phyloP scores from a whole-genome alignment of 2,888 invertebrate species.

The Meteorus colon region DNA sequence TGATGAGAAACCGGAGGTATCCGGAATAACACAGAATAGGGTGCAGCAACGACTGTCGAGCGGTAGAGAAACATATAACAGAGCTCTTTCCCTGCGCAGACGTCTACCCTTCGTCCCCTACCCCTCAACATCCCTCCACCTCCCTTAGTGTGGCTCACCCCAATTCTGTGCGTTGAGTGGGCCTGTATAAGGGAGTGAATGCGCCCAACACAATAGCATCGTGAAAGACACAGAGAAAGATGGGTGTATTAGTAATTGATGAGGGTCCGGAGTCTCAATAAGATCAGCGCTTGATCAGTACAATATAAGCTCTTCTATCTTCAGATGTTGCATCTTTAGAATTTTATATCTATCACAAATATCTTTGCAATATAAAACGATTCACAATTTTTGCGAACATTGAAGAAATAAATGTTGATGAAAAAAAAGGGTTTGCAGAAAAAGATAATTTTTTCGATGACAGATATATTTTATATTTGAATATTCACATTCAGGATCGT shows the following conservation, averaged over 20 bases:
- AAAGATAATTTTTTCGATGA: too few species aligned
- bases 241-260: slow-evolving; percentile 35
- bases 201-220: slow-evolving; percentile 29
- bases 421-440: too few species aligned
- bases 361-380: too few species aligned
- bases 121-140: slow-evolving; percentile 41
- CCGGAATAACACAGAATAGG: slow-evolving; percentile 42
- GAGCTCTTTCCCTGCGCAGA: slow-evolving; percentile 33
- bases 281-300: slow-evolving; percentile 14
- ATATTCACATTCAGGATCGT: too few species aligned
- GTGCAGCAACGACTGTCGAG: slow-evolving; percentile 58
- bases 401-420: too few species aligned
- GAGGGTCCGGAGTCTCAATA: slow-evolving; percentile 30
- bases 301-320: too few species aligned
- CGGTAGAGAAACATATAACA: slow-evolving; percentile 48
- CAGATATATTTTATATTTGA: too few species aligned
- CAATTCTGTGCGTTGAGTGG: slow-evolving; percentile 46
- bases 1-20: slow-evolving; percentile 9
- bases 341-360: too few species aligned
- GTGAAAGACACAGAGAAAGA: slow-evolving; percentile 12
- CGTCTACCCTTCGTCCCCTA: slow-evolving; percentile 39
- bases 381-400: too few species aligned
- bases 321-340: too few species aligned
- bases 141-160: slow-evolving; percentile 44
- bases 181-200: slow-evolving; percentile 23